A percentile compares a stretch with the other conserved stretches of the same genome.
phyloP scores from a whole-genome alignment of 92 coral and sea anemone genomes.

The Epizoanthus stellaris region DNA sequence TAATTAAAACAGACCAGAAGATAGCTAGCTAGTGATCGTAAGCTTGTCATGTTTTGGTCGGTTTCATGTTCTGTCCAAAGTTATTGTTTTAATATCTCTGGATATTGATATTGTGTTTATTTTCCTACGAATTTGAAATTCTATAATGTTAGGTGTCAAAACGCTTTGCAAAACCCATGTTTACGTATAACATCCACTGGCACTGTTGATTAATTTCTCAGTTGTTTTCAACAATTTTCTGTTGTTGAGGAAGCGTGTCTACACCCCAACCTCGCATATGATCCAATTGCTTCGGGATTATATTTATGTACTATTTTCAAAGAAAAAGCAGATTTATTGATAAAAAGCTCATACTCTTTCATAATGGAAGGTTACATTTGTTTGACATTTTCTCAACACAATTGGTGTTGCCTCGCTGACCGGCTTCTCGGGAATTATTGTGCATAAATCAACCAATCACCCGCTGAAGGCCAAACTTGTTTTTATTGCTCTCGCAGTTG shows the following conservation, averaged over 20 bases:
- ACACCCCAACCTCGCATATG: neutral
- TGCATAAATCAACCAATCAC: too few species aligned
- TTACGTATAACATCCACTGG: neutral
- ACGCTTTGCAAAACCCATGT: neutral
- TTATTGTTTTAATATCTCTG: neutral
- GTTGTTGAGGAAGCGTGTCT: neutral
- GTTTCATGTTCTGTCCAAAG: neutral
- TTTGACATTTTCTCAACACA: neutral
- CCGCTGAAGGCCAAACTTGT: too few species aligned
- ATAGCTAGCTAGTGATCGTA: neutral
- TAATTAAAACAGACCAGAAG: neutral
- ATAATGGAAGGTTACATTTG: neutral
- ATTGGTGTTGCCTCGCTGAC: constrained; percentile 1
- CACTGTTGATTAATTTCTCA: constrained; percentile 18
- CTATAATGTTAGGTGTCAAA: constrained; percentile 7
- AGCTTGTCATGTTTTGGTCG: neutral
- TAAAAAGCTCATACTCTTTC: neutral
- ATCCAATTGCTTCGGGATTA: neutral
- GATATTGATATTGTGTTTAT: neutral
- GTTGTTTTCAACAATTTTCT: constrained; percentile 6
- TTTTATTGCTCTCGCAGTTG: too few species aligned
- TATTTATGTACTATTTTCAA: neutral
- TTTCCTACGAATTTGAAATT: neutral
- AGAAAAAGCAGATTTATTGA: neutral
- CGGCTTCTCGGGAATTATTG: neutral